Conservation (phyloP, 2,113 vertebrate species). For the Tautogolabrus adspersus region DNA sequence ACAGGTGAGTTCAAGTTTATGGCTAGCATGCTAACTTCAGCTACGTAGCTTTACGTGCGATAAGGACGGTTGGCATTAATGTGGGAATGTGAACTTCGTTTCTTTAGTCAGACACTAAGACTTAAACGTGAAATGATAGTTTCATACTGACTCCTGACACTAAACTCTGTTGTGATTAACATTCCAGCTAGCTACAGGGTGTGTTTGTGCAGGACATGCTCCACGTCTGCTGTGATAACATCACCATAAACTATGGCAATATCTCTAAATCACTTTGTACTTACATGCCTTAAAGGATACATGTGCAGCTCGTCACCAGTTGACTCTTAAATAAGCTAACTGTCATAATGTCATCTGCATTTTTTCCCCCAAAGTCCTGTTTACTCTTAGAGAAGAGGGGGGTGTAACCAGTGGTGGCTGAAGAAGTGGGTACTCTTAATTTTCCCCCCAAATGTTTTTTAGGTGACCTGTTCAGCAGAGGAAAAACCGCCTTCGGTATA, state of each 20-base stretch:
- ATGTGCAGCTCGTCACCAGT: too few relatives aligned
- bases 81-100: not conserved
- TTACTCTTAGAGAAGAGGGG: too few relatives aligned
- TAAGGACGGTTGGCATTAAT: not conserved
- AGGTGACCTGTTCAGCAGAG: too few relatives aligned
- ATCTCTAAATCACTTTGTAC: not conserved
- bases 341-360: too few relatives aligned
- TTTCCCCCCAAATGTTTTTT: too few relatives aligned
- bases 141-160: not conserved
- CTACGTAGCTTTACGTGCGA: conserved; percentile 15
- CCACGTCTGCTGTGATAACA: not conserved
- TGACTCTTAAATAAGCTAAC: too few relatives aligned
- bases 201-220: not conserved
- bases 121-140: too few relatives aligned
- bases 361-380: too few relatives aligned
- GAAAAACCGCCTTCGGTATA: too few relatives aligned
- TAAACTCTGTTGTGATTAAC: not conserved
- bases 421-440: too few relatives aligned
- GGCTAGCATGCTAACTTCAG: conserved; percentile 53
- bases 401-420: too few relatives aligned
- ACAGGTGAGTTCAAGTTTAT: conserved; percentile 82
- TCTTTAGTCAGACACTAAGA: too few relatives aligned
- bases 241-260: not conserved
- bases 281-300: not conserved
- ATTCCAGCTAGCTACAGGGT: not conserved